These are phyloP conservation scores for Phaethornis superciliosus DNA, from an alignment of 2,113 vertebrate species.

Conservation along the genomic window DNA sequence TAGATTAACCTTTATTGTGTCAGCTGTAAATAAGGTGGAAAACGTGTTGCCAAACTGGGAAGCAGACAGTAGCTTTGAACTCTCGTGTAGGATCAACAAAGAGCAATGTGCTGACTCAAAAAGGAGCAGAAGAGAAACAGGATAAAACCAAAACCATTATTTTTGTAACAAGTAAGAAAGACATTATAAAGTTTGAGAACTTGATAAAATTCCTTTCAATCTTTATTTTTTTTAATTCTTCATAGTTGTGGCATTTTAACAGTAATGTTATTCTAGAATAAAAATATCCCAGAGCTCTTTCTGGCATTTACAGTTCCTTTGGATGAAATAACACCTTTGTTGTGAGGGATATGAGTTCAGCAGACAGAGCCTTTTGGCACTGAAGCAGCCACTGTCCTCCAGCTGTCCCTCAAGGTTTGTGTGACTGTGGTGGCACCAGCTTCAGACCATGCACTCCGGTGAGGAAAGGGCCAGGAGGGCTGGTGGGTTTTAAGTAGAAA, in stretches of 20 bases:
- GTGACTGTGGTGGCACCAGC: not conserved
- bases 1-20: not conserved
- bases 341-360: not conserved
- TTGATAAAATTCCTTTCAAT: not conserved
- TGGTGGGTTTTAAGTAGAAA: not conserved
- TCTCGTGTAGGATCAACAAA: not conserved
- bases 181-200: not conserved
- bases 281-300: not conserved
- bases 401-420: too few species aligned
- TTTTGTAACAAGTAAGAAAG: not conserved
- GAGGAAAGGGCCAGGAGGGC: not conserved
- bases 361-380: not conserved
- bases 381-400: not conserved
- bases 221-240: not conserved
- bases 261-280: not conserved
- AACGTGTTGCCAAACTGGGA: not conserved
- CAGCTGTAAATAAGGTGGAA: not conserved
- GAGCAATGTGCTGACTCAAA: not conserved
- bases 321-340: not conserved
- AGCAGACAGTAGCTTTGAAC: not conserved
- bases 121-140: not conserved
- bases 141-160: not conserved
- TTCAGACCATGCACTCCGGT: fast-evolving
- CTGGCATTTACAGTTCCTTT: not conserved
- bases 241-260: not conserved